Evolutionary conservation across 1,140 invertebrate genomes (phyloP), one percentile per base, ranked within the genome.

Genomic region (Rhynchophorus ferrugineus): DNA sequence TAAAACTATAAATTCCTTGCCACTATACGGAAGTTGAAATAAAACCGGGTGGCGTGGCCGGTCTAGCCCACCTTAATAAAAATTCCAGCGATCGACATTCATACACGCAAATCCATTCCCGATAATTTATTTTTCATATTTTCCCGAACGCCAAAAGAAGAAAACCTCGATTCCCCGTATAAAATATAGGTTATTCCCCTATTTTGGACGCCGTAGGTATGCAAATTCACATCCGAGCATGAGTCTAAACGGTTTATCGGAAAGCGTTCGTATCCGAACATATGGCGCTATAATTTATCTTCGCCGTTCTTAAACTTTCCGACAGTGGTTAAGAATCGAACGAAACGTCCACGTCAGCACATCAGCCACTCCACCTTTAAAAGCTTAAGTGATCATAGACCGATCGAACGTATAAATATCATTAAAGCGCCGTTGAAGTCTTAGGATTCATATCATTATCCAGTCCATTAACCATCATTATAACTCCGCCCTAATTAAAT

Each of bases 271-370:
- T 51, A 51, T 43, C 49, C 49, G 17, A 44, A 44, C 49, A 51
- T 41, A 51, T 51, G 49, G 49, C 29, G 41, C 41, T 35, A 37
- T 51, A 51, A 51, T 51, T 51, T 51, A 51, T 51, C 41, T 44
- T 51, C 49, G 44, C 41, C 39, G 21, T 37, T 18, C 22, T 42
- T 49, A 21, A 42, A 19, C 47, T 34, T 49, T n/a, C 47, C 37
- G 22, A 41, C 47, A 49, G 47, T 44, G 49, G 49, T 51, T 51
- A 51, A 51, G 49, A 49, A 51, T 51, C 49, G 41, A 51, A 43
- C 49, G 14, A 51, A 51, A 51, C 37, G 41, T 44, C 49, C 41
- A 51, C 49, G 49, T 51, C 49, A 51, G 49, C 49, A 51, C 41
- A 44, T 51, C 39, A 51, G 37, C 38, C 7, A 19, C 13, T 45